These are phyloP conservation scores for Perdita meconis DNA, from an alignment of 2,888 invertebrate genomes.

Conservation along the genomic window DNA sequence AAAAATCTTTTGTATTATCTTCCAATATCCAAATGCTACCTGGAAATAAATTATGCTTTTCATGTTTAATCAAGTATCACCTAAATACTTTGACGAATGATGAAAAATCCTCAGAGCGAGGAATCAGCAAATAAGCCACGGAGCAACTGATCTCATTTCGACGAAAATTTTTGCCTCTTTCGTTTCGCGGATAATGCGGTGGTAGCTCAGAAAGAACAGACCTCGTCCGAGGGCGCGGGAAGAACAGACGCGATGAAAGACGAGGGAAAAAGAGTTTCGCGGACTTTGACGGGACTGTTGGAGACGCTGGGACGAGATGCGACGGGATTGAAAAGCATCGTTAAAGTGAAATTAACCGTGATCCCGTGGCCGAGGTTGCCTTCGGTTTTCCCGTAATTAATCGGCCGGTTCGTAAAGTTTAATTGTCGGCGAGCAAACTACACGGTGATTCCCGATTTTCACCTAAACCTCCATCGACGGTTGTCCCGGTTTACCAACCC, in stretches of 20 bases:
- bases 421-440: slow-evolving; percentile 44
- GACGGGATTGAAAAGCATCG: slow-evolving; percentile 46
- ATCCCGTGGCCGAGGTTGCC: slow-evolving; percentile 39
- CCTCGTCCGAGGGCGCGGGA: slow-evolving; percentile 8
- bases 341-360: slow-evolving; percentile 60
- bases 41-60: too few species aligned
- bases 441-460: slow-evolving; percentile 34
- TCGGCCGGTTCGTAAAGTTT: slow-evolving; percentile 53
- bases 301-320: slow-evolving; percentile 30
- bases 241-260: slow-evolving; percentile 20
- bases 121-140: too few species aligned
- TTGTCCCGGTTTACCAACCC: slow-evolving; percentile 12
- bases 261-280: slow-evolving; percentile 36
- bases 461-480: not conserved
- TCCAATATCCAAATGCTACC: too few species aligned
- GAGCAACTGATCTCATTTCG: not conserved
- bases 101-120: too few species aligned
- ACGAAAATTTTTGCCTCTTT: slow-evolving; percentile 21
- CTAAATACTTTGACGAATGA: too few species aligned
- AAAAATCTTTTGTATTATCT: too few species aligned
- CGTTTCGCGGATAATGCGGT: slow-evolving; percentile 21
- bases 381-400: slow-evolving; percentile 51
- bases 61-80: too few species aligned
- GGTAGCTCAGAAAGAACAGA: slow-evolving; percentile 11
- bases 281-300: slow-evolving; percentile 39